Evolutionary conservation across 1,140 invertebrate species (phyloP).

Genomic region (Thaumatotibia leucotreta): DNA sequence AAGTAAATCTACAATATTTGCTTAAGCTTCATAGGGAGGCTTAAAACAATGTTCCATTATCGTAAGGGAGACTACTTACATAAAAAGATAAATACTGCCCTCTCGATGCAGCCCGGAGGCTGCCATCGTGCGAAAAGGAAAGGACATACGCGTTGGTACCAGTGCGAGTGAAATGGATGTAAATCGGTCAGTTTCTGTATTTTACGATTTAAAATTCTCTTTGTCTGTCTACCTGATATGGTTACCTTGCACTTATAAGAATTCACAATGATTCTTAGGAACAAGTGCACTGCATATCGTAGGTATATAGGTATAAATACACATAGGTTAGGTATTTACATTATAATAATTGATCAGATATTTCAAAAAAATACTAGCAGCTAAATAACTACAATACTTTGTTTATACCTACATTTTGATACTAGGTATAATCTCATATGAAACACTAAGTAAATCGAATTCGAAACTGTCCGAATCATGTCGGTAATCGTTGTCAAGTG

Average conservation of each 20-base stretch:
- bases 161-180: slow-evolving; percentile 17
- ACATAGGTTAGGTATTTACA: not conserved
- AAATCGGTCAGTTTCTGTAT: slow-evolving; percentile 17
- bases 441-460: not conserved
- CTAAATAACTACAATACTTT: not conserved
- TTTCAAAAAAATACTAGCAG: too few relatives aligned
- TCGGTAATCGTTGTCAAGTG: not conserved
- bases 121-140: slow-evolving; percentile 25
- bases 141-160: slow-evolving; percentile 14
- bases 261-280: not conserved
- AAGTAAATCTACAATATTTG: too few relatives aligned
- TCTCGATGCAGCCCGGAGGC: slow-evolving; percentile 32
- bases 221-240: slow-evolving; percentile 19
- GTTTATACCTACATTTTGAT: not conserved
- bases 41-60: slow-evolving; percentile 26
- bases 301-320: not conserved
- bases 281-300: too few relatives aligned
- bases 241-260: not conserved
- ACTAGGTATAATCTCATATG: not conserved
- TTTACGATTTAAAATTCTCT: slow-evolving; percentile 30
- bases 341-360: too few relatives aligned
- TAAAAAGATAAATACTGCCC: slow-evolving; percentile 21
- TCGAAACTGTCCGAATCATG: not conserved
- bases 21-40: slow-evolving; percentile 7
- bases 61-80: slow-evolving; percentile 28